phyloP scores from a whole-genome alignment of 2,888 invertebrate genomes.

The Ferrisia virgata region DNA sequence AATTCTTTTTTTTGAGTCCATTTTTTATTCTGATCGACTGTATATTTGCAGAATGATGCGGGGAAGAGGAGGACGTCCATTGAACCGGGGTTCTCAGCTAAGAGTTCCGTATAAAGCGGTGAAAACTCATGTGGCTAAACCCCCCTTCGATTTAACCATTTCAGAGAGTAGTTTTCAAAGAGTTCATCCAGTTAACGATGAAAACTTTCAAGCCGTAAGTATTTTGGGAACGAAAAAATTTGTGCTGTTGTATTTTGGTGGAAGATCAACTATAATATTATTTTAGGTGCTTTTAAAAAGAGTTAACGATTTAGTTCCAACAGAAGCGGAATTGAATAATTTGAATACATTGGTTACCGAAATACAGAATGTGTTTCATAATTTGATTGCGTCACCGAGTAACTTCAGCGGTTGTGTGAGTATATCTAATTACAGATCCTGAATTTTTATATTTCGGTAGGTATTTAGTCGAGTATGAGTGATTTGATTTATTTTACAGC shows the following conservation, averaged over 20 bases:
- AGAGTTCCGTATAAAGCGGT: conserved; percentile 24
- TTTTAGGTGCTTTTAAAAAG: conserved; percentile 84
- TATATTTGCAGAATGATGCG: conserved; percentile 22
- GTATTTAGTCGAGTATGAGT: neutral
- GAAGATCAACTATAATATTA: too few species aligned
- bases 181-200: conserved; percentile 77
- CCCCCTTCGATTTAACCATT: conserved; percentile 81
- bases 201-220: conserved; percentile 73
- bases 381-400: conserved; percentile 88
- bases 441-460: neutral
- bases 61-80: conserved; percentile 38
- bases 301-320: conserved; percentile 87
- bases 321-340: conserved; percentile 85
- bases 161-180: conserved; percentile 88
- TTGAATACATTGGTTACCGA: conserved; percentile 91
- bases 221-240: neutral
- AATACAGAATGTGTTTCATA: conserved; percentile 91
- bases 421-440: conserved; percentile 51
- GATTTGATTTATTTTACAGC: conserved; percentile 56
- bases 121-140: conserved; percentile 58
- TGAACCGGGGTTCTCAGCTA: conserved; percentile 37
- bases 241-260: neutral
- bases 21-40: neutral
- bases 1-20: neutral
- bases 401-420: conserved; percentile 93